A percentile compares a stretch with the other conserved stretches of the same genome.
These are phyloP conservation scores for Callyntrura sp. DNA, from an alignment of 2,888 invertebrate genomes.

Conservation along the genomic window DNA sequence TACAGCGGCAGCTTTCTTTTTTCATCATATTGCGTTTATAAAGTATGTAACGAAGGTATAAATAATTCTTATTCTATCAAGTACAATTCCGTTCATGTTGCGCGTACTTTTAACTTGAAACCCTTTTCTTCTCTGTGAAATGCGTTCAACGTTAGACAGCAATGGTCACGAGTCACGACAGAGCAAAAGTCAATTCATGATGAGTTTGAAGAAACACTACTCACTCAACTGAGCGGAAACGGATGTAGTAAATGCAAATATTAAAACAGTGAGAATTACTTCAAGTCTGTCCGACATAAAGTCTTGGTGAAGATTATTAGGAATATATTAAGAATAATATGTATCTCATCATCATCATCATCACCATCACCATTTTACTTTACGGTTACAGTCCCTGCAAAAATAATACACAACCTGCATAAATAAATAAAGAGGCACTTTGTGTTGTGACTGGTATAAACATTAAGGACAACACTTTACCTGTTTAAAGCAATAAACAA, in stretches of 20 bases:
- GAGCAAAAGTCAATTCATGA: conserved; percentile 28
- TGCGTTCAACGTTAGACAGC: neutral
- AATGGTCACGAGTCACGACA: neutral
- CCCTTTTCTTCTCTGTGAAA: neutral
- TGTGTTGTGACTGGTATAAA: neutral
- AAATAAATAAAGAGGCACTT: neutral
- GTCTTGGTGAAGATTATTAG: neutral
- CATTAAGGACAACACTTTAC: neutral
- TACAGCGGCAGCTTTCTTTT: neutral
- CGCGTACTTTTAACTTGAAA: neutral
- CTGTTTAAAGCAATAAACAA: neutral
- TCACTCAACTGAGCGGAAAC: conserved; percentile 51
- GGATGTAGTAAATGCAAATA: conserved; percentile 70
- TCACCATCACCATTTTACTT: neutral
- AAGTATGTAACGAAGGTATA: no score
- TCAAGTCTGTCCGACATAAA: conserved; percentile 25
- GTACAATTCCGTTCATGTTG: neutral
- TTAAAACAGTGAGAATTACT: conserved; percentile 16
- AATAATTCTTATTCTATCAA: neutral
- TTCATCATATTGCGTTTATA: neutral
- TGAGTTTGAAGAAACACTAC: neutral
- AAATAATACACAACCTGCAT: neutral
- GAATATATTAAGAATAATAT: conserved; percentile 23
- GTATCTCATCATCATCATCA: neutral
- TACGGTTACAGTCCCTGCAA: neutral